phyloP scores from a whole-genome alignment of 2,888 invertebrate genomes.

The Barypeithes pellucidus region DNA sequence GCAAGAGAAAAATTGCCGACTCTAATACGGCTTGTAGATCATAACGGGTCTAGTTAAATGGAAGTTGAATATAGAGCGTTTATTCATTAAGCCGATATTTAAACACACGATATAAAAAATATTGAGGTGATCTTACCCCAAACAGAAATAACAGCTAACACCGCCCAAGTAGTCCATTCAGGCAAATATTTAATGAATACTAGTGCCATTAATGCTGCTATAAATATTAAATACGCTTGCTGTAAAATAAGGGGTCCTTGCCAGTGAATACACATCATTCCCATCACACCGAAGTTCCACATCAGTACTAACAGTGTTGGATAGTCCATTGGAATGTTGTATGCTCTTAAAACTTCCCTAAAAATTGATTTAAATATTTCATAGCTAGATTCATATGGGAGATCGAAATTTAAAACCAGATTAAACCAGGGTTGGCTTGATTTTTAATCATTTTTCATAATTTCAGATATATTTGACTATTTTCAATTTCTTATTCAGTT shows the following conservation, averaged over 20 bases:
- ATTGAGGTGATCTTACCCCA: slow-evolving; percentile 93
- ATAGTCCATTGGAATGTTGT: slow-evolving; percentile 97
- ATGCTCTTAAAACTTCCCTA: slow-evolving; percentile 92
- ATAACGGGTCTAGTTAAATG: too few relatives aligned
- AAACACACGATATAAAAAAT: too few relatives aligned
- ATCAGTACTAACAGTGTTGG: slow-evolving; percentile 89
- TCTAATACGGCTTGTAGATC: too few relatives aligned
- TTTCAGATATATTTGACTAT: too few relatives aligned
- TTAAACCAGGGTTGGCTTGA: too few relatives aligned
- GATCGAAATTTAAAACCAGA: too few relatives aligned
- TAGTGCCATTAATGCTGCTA: slow-evolving; percentile 98
- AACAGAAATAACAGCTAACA: slow-evolving; percentile 95
- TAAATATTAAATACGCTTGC: slow-evolving; percentile 96
- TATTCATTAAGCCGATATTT: too few relatives aligned
- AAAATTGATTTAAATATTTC: slow-evolving; percentile 57
- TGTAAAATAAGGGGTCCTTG: slow-evolving; percentile 95
- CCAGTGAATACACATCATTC: slow-evolving; percentile 99
- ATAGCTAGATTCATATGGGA: too few relatives aligned
- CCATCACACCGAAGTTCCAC: slow-evolving; percentile 98
- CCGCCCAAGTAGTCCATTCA: slow-evolving; percentile 99
- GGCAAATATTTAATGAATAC: slow-evolving; percentile 99
- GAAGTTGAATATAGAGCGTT: too few relatives aligned
- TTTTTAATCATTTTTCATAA: too few relatives aligned
- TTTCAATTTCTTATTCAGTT: too few relatives aligned
- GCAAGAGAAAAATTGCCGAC: too few relatives aligned